Base-by-base conservation (phyloP, 1,140 invertebrate genomes). In the Drosophila subobscura region DNA sequence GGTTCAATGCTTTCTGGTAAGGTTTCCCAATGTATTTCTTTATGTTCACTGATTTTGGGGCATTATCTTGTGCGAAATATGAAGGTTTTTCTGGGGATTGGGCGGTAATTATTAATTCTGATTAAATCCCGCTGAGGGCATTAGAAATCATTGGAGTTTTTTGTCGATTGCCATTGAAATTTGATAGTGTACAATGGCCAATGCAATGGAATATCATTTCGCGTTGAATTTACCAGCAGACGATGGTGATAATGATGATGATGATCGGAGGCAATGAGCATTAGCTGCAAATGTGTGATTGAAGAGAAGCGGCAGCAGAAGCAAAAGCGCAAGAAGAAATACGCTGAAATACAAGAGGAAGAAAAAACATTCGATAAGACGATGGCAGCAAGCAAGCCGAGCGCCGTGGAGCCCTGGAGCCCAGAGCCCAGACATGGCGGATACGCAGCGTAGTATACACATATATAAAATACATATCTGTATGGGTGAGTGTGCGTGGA, bases 361-460 rank as follows among this genome's bases (percentile, higher is more conserved):
- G 29, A 52, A 53, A 45, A 63, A 65, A 52, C 50, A 63, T 45
- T 72, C 72, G 81, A 84, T 85, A 83, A 84, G 75, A 58, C 50
- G 33, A 33, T 42, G 25, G 42, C 49, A 51, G 25, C 51, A 42
- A 41, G 49, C 67, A 52, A 52, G 41, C 29, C 25, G 27, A 67
- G 58, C 27, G 27, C 29, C 29, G 8, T 33, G 29, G 7, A 33
- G 33, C 33, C 33, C 33, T 10, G 4, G 33, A 37, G 81, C 54
- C 33, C 33, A 12, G 33, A 37, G 81, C 54, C 57, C 61, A 63
- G 67, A 65, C 72, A 76, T 85, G 56, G 70, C 81, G 81, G 81
- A 88, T 86, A 86, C 83, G 81, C 83, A 77, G 65, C 49, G 81
- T 86, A 57, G 66, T 83, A 74, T 27, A 29, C 53, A 59, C 14